These are phyloP conservation scores for Xestia rhomboidea DNA, from an alignment of 2,888 invertebrate genomes.

Conservation along the genomic window DNA sequence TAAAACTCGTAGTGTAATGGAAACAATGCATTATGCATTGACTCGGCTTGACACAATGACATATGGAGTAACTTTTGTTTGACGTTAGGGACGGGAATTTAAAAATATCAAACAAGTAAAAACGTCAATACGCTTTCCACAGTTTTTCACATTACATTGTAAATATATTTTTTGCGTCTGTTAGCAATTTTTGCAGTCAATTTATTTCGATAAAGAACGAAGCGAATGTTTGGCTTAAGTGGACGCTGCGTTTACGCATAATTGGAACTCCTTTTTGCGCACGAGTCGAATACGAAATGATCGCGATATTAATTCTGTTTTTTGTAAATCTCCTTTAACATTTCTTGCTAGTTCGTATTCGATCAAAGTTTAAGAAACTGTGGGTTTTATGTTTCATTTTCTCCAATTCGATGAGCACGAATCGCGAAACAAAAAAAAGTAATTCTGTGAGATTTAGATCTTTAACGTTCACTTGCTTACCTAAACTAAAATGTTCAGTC, in stretches of 20 bases:
- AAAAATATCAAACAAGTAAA: conserved; percentile 81
- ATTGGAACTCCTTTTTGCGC: conserved; percentile 87
- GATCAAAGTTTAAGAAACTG: conserved; percentile 64
- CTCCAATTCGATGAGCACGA: conserved; percentile 63
- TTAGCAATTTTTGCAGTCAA: conserved; percentile 80
- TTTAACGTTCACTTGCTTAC: conserved; percentile 29
- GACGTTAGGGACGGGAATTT: conserved; percentile 85
- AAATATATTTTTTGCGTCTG: conserved; percentile 75
- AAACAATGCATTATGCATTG: conserved; percentile 89
- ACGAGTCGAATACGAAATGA: conserved; percentile 85
- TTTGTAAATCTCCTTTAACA: conserved; percentile 76
- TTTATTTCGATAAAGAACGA: conserved; percentile 80
- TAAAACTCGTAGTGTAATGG: conserved; percentile 90
- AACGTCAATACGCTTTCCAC: conserved; percentile 80
- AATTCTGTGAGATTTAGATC: conserved; percentile 36
- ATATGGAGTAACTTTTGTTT: conserved; percentile 86
- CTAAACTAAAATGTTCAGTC: conserved; percentile 46
- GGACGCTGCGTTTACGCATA: conserved; percentile 87
- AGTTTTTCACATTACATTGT: conserved; percentile 79
- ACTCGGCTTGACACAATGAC: conserved; percentile 87
- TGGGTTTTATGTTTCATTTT: conserved; percentile 61
- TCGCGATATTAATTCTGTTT: conserved; percentile 83
- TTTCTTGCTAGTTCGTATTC: conserved; percentile 75
- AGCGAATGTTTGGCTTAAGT: conserved; percentile 83
- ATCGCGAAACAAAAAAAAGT: conserved; percentile 49